Evolutionary conservation across 2,113 vertebrate genomes (phyloP), one percentile per base, ranked within the genome.

Genomic region (Carollia perspicillata): DNA sequence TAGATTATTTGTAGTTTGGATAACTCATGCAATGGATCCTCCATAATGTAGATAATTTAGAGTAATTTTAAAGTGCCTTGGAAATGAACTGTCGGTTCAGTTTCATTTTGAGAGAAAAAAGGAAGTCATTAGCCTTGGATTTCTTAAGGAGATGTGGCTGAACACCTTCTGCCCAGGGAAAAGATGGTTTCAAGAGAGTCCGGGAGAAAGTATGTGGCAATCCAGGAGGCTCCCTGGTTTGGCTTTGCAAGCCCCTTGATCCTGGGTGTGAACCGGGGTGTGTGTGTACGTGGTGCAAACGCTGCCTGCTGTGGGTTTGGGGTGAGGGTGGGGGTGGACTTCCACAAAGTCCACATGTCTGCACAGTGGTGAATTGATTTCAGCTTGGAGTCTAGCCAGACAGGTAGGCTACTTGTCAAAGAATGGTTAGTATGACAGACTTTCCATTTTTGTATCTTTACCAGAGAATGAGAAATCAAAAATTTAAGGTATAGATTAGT

Each of bases 1-100:
- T 87, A 94, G 94, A 69, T 89, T 85, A 90, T 93, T 68, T 90
- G 26, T 33, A 86, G 74, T 83, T 92, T 87, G 74, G 37, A 83
- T 95, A 80, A 81, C 14, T 22, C 58, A 75, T 58, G 20, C 17
- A 69, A 40, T 53, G 22, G 51, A 44, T 72, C 81, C 55, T 92
- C 14, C 66, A 49, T 53, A 74, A 53, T 84, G 22, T 10, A 77
- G 89, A 93, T 69, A 95, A 63, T 86, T 87, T 79, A 51, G 65
- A 60, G 74, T 75, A 17, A 69, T 89, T 94, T 78, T 71, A 78
- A 95, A 93, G 44, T n/a, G 16, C 77, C 44, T 42, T 84, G 66
- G 92, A 84, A 87, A 87, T 49, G 20, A 94, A 53, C 16, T 26
- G 13, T 47, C 6, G 60, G 37, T 89, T 96, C 18, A 90, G n/a